Percentiles rank a stretch among this genome's conserved stretches.
These are phyloP conservation scores for Apostichopus leukothele DNA, from an alignment of 53 echinoderm and acorn worm species.

Conservation along the genomic window DNA sequence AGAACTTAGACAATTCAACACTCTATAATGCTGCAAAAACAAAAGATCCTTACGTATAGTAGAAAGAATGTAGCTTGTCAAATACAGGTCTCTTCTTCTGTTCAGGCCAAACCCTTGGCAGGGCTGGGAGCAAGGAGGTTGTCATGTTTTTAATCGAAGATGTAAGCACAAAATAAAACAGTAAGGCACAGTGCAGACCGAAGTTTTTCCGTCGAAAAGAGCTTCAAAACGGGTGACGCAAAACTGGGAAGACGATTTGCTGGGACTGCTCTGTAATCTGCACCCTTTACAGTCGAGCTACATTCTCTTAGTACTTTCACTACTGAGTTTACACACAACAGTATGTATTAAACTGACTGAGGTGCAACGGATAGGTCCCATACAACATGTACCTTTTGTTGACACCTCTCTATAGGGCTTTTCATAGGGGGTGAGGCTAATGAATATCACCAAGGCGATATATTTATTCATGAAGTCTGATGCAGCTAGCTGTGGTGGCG, in stretches of 20 bases:
- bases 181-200: too few relatives aligned
- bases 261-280: neutral
- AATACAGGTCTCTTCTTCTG: slow-evolving; percentile 66
- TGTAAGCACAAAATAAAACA: too few relatives aligned
- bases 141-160: slow-evolving; percentile 9
- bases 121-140: slow-evolving; percentile 88
- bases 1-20: too few relatives aligned
- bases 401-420: slow-evolving; percentile 19
- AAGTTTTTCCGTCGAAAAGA: neutral
- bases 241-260: slow-evolving; percentile 25
- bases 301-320: neutral
- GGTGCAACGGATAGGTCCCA: neutral
- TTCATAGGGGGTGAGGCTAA: slow-evolving; percentile 51
- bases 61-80: slow-evolving; percentile 81
- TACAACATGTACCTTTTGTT: slow-evolving; percentile 41
- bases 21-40: too few relatives aligned
- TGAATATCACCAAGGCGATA: slow-evolving; percentile 58
- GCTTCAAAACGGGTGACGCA: neutral
- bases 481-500: neutral
- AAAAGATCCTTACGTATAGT: slow-evolving; percentile 88
- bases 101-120: slow-evolving; percentile 83
- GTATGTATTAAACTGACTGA: neutral
- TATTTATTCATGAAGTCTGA: slow-evolving; percentile 40
- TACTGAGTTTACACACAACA: neutral
- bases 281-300: neutral